Evolutionary conservation across 2,797 vertebrate genomes (phyloP).

Genomic region (Pteropus rufus): DNA sequence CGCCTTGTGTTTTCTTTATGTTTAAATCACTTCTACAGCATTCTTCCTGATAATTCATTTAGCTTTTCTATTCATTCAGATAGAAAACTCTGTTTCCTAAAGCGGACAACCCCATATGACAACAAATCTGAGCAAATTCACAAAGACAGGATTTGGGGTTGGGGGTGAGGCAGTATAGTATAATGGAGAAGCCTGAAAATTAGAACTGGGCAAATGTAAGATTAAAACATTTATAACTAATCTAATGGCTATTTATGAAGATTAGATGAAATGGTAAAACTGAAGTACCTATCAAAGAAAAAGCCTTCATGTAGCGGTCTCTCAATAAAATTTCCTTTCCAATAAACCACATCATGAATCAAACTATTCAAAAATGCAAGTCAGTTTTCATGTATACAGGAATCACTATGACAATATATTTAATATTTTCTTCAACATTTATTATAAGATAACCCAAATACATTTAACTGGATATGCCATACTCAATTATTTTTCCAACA

Average conservation of each 20-base stretch:
- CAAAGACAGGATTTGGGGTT: neutral
- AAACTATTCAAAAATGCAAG: neutral
- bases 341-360: neutral
- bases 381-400: neutral
- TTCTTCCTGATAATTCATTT: neutral
- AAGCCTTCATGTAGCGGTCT: neutral
- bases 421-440: neutral
- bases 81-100: neutral
- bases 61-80: neutral
- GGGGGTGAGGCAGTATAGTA: neutral
- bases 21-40: neutral
- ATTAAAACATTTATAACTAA: neutral
- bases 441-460: neutral
- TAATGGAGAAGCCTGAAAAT: neutral
- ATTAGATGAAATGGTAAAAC: neutral
- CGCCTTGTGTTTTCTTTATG: neutral
- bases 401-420: neutral
- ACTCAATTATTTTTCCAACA: neutral
- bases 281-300: neutral
- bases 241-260: neutral
- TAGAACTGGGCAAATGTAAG: neutral
- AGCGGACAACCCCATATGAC: neutral
- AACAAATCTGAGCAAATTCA: neutral
- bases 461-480: neutral
- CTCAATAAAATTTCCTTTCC: neutral